phyloP scores from a whole-genome alignment of 2,113 vertebrate genomes.

The Suncus etruscus region DNA sequence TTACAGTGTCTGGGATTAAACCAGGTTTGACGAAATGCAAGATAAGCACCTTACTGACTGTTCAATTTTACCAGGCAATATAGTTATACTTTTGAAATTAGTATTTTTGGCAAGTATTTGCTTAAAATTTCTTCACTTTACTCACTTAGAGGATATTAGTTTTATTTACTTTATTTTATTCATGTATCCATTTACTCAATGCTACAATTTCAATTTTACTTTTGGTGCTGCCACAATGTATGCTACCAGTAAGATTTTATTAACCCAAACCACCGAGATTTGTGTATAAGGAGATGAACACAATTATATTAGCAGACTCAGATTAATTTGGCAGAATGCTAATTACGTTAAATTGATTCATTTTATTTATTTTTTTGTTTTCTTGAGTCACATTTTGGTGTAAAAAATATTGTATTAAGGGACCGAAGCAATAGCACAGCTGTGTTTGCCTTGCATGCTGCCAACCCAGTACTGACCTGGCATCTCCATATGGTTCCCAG shows the following conservation, averaged over 20 bases:
- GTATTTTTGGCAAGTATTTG: neutral
- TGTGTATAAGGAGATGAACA: neutral
- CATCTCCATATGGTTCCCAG: too few species aligned
- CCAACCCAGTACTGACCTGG: too few species aligned
- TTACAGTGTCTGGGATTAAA: too few species aligned
- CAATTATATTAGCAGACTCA: neutral
- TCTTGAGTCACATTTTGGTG: neutral
- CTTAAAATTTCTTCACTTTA: neutral
- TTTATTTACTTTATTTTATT: neutral
- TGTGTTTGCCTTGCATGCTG: too few species aligned
- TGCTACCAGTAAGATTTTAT: too few species aligned
- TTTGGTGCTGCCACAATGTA: too few species aligned
- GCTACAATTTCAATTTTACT: too few species aligned
- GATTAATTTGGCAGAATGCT: neutral
- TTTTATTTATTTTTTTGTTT: slow-evolving; percentile 5
- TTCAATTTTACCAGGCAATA: neutral
- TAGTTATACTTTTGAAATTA: neutral
- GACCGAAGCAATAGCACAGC: too few species aligned
- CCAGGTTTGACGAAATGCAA: too few species aligned
- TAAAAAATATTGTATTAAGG: neutral
- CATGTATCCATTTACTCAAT: neutral
- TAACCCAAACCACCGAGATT: too few species aligned
- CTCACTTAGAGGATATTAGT: too few species aligned
- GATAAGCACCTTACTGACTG: too few species aligned
- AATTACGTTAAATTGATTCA: neutral